phyloP scores from a whole-genome alignment of 2,113 vertebrate species.

The Zosterops lateralis region DNA sequence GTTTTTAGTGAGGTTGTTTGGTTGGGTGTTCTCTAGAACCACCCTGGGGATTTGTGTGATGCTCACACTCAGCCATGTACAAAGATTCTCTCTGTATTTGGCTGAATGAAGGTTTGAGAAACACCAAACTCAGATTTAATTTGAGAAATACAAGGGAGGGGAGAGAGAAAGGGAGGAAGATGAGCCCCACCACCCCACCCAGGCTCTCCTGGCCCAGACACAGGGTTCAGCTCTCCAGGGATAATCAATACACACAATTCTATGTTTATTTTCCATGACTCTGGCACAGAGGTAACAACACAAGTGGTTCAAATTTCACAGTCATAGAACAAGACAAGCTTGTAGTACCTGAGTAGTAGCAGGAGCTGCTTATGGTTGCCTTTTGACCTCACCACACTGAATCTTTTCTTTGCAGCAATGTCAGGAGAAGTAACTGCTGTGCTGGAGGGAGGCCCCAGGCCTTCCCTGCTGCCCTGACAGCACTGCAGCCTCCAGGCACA shows the following conservation, averaged over 20 bases:
- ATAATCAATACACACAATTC: fast-evolving
- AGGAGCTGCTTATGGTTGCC: neutral
- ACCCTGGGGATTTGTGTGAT: neutral
- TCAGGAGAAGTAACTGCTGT: neutral
- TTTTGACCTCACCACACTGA: neutral
- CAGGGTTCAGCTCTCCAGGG: neutral
- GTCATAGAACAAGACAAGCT: neutral
- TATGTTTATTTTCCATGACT: neutral
- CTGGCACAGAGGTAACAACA: neutral
- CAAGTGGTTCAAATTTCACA: neutral
- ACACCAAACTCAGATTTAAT: neutral
- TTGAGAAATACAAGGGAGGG: neutral
- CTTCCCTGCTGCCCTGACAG: neutral
- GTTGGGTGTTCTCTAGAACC: neutral
- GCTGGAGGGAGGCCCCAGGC: neutral
- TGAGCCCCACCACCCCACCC: fast-evolving
- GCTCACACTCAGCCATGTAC: neutral
- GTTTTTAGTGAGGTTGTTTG: neutral
- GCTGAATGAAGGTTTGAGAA: neutral
- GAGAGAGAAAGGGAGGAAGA: neutral
- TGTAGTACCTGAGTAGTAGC: neutral
- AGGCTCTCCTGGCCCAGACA: too few relatives aligned
- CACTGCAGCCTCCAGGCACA: neutral
- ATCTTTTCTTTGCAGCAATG: neutral
- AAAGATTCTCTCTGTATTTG: neutral